Conservation (phyloP, 2,888 invertebrate species). For the Cenopis cana region DNA sequence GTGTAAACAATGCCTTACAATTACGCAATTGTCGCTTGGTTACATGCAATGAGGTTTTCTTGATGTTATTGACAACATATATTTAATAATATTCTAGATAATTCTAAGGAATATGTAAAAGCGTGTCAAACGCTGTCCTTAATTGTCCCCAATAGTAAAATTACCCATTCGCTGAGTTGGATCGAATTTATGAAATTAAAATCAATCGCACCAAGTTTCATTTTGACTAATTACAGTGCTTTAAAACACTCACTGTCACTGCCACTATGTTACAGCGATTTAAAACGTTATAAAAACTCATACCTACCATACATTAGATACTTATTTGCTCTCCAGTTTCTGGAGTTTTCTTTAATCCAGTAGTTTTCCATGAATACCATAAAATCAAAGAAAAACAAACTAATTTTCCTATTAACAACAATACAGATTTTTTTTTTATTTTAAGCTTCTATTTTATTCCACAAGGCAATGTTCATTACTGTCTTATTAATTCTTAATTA, state of each 20-base stretch:
- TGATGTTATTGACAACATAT: background rate
- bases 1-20: slow-evolving; percentile 24
- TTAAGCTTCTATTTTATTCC: too few species aligned
- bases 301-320: background rate
- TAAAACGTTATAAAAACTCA: too few species aligned
- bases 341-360: background rate
- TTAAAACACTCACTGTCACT: too few species aligned
- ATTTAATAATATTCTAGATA: too few species aligned
- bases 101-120: background rate
- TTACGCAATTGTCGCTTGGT: slow-evolving; percentile 2
- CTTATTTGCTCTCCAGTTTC: background rate
- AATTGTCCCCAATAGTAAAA: background rate
- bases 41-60: background rate
- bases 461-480: background rate
- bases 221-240: too few species aligned
- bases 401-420: background rate
- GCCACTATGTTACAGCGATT: too few species aligned
- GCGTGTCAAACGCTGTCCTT: background rate
- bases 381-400: background rate
- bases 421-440: background rate
- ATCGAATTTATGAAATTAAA: too few species aligned
- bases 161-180: background rate
- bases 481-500: slow-evolving; percentile 17
- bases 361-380: background rate
- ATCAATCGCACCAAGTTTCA: too few species aligned